A percentile compares a stretch with the other conserved stretches of the same genome.
Conservation (phyloP, 2,113 vertebrate species). For the Podilymbus podiceps region DNA sequence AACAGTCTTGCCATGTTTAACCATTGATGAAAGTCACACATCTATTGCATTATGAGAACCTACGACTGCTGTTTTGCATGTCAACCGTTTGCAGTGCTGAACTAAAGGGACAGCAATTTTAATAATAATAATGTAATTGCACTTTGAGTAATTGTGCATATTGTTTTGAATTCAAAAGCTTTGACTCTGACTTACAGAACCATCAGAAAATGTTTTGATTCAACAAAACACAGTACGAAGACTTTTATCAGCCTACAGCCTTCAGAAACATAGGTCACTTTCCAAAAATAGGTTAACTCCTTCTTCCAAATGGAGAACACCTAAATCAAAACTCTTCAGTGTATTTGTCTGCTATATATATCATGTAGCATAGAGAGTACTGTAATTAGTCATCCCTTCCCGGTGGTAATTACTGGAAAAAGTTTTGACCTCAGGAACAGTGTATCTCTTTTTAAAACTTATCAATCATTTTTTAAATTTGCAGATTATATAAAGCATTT, state of each 20-base stretch:
- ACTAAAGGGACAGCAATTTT: conserved; percentile 2
- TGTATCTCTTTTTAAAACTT: not conserved
- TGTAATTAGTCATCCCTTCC: conserved; percentile 36
- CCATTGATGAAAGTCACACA: not conserved
- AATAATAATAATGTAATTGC: conserved; percentile 40
- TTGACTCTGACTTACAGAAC: conserved; percentile 37
- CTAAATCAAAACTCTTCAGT: conserved; percentile 34
- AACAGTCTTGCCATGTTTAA: not conserved
- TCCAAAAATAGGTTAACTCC: conserved; percentile 49
- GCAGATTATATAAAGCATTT: conserved; percentile 8
- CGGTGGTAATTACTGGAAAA: conserved; percentile 22
- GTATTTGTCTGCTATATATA: conserved; percentile 42
- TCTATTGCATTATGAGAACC: not conserved
- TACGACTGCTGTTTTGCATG: not conserved
- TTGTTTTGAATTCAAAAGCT: conserved; percentile 30
- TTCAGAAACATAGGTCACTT: conserved; percentile 27
- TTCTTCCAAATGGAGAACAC: conserved; percentile 37
- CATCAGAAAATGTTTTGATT: conserved; percentile 59
- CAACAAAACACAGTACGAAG: not conserved
- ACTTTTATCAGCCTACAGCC: conserved; percentile 41
- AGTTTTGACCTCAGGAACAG: conserved; percentile 31
- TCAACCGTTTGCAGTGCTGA: not conserved
- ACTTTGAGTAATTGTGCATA: conserved; percentile 23
- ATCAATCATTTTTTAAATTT: conserved; percentile 12
- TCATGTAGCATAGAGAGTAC: not conserved